A percentile compares a stretch with the other conserved stretches of the same genome.
phyloP scores from a whole-genome alignment of 2,113 vertebrate species.

The Machaerirhynchus nigripectus region DNA sequence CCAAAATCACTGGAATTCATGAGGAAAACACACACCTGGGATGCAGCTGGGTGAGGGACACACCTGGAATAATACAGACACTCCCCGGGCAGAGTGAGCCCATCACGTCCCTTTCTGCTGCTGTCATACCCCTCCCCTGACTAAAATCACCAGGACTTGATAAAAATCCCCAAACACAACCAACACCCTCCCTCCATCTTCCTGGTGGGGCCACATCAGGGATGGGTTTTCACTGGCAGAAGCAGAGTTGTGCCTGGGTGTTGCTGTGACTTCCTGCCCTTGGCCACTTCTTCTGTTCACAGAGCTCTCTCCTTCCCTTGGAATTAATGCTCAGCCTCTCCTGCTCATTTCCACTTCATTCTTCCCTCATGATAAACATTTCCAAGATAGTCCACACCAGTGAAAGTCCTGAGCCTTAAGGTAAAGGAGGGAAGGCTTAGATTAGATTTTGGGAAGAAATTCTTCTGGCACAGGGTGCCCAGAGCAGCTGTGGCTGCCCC shows the following conservation, averaged over 20 bases:
- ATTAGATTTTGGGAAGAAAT: background rate
- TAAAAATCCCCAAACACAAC: background rate
- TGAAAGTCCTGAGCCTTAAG: fast-evolving
- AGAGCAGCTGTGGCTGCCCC: background rate
- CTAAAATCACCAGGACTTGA: background rate
- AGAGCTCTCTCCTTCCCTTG: background rate
- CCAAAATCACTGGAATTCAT: fast-evolving
- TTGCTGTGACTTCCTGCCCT: background rate
- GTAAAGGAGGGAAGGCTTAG: background rate
- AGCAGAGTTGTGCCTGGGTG: background rate
- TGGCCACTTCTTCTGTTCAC: background rate
- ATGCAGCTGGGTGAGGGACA: background rate
- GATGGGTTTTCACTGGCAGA: background rate
- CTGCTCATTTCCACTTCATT: background rate
- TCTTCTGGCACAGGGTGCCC: background rate
- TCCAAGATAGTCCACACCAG: background rate
- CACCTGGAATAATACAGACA: too few species aligned
- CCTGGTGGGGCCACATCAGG: fast-evolving
- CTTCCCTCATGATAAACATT: fast-evolving
- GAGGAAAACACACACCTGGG: background rate
- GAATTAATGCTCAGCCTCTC: background rate
- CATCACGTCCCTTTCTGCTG: fast-evolving
- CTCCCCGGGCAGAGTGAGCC: background rate
- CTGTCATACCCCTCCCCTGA: background rate
- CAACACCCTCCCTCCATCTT: background rate